Evolutionary conservation across 2,888 invertebrate genomes (phyloP), one percentile per base, ranked within the genome.

Genomic region (Therioaphis trifolii): DNA sequence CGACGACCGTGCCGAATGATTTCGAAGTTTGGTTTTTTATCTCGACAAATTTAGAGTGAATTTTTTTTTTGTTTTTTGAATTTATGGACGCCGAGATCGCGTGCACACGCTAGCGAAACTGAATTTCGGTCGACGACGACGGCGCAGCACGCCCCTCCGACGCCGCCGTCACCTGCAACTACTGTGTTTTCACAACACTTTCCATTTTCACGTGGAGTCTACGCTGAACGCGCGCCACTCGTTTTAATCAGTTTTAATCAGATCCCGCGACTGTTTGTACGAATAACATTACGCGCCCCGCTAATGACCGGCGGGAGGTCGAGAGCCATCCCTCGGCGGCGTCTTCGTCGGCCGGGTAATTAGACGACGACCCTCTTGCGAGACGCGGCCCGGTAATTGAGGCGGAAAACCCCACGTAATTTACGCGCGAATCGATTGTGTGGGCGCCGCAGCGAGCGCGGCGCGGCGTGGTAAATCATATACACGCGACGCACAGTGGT

Each of bases 301-400:
- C 63, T 76, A 76, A 76, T 63, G 76, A 76, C 76, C 76, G 75
- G 58, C 24, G 75, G 58, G 58, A 75, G 24, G 58, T 58, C 58
- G 75, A 4, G 63, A 29, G 18, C 9, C 46, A 61, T n/a, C 43
- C 58, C 18, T 24, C 58, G 24, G 18, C 43, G 27, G 61, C 29
- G 40, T 58, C 46, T 18, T 49, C 46, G 46, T 49, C n/a, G 9
- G 7, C 3, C 2, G 24, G 12, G 11, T 18, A 49, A 63, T 46
- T 76, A 63, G 46, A 63, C 27, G 27, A 76, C 46, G 15, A 58
- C 63, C 76, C 76, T 63, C 46, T 14, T 35, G 46, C 15, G n/a
- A 1, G n/a, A n/a, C n/a, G n/a, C n/a, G n/a, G n/a, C n/a, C 75
- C 21, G 24, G 21, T 68, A 52, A 52, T 77, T 68, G 35, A 52